Conservation (phyloP, 2,113 vertebrate genomes). For the Notothenia rossii region DNA sequence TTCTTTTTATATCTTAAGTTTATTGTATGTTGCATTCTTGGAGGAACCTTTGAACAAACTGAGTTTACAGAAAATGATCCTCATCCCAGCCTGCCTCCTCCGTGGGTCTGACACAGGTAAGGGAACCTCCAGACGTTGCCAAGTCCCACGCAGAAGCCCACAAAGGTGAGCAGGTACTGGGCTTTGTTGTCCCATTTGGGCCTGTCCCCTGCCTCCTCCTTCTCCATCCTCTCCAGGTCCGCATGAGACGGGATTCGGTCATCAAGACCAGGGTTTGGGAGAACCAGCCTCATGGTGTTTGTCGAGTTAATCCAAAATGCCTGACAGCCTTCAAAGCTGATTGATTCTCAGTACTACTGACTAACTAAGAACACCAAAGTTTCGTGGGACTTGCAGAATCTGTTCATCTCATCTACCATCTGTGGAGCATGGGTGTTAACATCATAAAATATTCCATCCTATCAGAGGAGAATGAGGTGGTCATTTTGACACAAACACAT, state of each 20-base stretch:
- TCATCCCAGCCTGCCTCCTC: slow-evolving; percentile 83
- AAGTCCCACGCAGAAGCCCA: slow-evolving; percentile 97
- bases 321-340: not conserved
- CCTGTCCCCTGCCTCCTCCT: slow-evolving; percentile 86
- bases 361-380: not conserved
- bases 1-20: too few relatives aligned
- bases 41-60: too few relatives aligned
- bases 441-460: not conserved
- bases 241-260: slow-evolving; percentile 87
- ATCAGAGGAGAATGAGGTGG: too few relatives aligned
- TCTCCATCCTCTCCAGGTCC: slow-evolving; percentile 87
- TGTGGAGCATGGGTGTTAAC: not conserved
- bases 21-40: too few relatives aligned
- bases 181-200: slow-evolving; percentile 98
- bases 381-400: not conserved
- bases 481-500: not conserved
- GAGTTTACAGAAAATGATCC: too few relatives aligned
- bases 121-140: slow-evolving; percentile 99
- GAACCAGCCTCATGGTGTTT: slow-evolving; percentile 79
- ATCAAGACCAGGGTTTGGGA: slow-evolving; percentile 89
- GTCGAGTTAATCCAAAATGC: not conserved
- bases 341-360: not conserved
- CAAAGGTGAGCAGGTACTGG: slow-evolving; percentile 96
- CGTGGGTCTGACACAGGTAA: slow-evolving; percentile 96
- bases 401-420: not conserved